phyloP scores from a whole-genome alignment of 2,797 vertebrate genomes.

The Xerus rutilus region DNA sequence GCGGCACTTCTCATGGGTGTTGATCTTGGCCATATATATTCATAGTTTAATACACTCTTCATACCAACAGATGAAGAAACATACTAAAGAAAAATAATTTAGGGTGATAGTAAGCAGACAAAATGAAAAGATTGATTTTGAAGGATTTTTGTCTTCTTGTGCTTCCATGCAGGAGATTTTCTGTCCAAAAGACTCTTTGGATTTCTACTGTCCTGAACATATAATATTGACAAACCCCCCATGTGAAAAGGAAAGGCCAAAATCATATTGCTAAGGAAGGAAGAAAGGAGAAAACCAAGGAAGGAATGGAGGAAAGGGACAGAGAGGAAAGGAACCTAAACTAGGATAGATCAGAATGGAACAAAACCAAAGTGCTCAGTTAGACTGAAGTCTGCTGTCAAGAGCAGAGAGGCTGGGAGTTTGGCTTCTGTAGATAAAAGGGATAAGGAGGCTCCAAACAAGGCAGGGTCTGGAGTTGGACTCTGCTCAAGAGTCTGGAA shows the following conservation, averaged over 20 bases:
- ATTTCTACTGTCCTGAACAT: background rate
- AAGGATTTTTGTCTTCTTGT: constrained; percentile 36
- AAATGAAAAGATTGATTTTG: constrained; percentile 20
- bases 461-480: background rate
- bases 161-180: background rate
- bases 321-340: background rate
- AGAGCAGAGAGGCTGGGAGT: background rate
- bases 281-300: background rate
- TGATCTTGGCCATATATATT: background rate
- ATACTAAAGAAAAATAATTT: constrained; percentile 34
- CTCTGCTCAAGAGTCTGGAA: background rate
- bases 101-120: constrained; percentile 24
- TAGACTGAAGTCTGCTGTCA: background rate
- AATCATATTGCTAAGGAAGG: background rate
- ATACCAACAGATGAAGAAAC: background rate
- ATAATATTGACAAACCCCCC: background rate
- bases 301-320: background rate
- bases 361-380: background rate
- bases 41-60: constrained; percentile 4
- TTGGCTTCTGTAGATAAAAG: background rate
- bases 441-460: background rate
- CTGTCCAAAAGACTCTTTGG: background rate
- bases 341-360: background rate
- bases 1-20: background rate
- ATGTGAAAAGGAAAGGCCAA: background rate